Conservation (phyloP, 2,888 invertebrate species). For the Lapara coniferarum region DNA sequence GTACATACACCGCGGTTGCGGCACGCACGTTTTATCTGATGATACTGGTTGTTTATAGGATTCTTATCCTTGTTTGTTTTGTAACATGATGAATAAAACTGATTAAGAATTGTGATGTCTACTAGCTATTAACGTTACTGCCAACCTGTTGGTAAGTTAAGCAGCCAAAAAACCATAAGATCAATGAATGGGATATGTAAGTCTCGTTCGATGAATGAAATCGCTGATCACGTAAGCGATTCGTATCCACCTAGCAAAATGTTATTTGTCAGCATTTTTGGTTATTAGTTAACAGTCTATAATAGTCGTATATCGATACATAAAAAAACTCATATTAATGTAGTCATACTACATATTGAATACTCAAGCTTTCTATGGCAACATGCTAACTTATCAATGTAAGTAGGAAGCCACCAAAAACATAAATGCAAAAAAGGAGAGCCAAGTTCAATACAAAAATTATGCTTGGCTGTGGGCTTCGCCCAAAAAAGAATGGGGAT, state of each 20-base stretch:
- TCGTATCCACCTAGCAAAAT: background rate
- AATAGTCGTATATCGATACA: no score
- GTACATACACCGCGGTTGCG: constrained; percentile 49
- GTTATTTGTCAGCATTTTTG: background rate
- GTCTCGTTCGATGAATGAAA: background rate
- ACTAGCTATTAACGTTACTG: background rate
- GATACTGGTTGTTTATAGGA: background rate
- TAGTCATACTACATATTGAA: no score
- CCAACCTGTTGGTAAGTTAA: background rate
- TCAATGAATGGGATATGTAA: background rate
- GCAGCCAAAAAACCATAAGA: background rate
- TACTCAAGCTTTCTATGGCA: no score
- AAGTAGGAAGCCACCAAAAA: no score
- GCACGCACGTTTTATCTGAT: constrained; percentile 26
- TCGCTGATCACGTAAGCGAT: background rate
- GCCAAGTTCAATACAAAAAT: no score
- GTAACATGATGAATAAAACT: no score
- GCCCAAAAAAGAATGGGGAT: no score
- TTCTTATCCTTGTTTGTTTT: background rate
- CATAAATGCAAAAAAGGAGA: no score
- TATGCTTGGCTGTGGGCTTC: no score
- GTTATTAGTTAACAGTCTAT: no score
- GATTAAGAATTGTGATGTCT: background rate
- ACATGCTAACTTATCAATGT: no score
- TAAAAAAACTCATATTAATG: no score